Base-by-base conservation (phyloP, 2,797 vertebrate genomes). In the Mormyrops attenuatus region DNA sequence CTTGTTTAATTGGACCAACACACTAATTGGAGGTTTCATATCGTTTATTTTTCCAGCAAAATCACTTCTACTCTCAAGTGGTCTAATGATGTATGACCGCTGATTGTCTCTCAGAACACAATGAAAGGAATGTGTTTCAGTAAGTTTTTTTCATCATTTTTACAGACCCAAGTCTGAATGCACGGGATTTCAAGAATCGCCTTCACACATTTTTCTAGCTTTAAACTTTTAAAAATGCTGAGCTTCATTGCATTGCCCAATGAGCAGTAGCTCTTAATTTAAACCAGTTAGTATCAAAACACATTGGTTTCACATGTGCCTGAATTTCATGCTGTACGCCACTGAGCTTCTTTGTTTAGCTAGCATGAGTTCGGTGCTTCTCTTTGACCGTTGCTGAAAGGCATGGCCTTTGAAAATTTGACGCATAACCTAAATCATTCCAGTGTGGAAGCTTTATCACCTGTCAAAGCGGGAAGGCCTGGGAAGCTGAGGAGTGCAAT, bases 21-120 rank as follows among this genome's bases (percentile, higher is more conserved):
- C 82, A 85, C 82, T 44, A 85, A 44, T 50, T 85, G 82, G 82
- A 30, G 47, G 82, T n/a, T 85, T 50, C 82, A 85, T 85, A 85
- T 50, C 9, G 15, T 85, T 85, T 85, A 20, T 50, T 47, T 85
- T 85, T 85, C 82, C n/a, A 85, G 82, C n/a, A 85, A 85, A 85
- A 85, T 49, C 82, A 49, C 44, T 49, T 85, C 47, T 49, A 85
- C 41, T 44, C 82, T 85, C 47, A 49, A 49, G 82, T 50, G 82
- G 82, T 22, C 47, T 26, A 44, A 13, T 85, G 82, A 50, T 85
- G 82, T 22, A 50, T 50, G 47, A 44, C 82, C 44, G 49, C 20
- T 22, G 44, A 85, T 49, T 85, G 82, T 85, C 82, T 85, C 38
- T 50, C 77, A 44, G 47, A 85, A 85, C 47, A 50, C 82, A 22